Conservation (phyloP, 2,888 invertebrate genomes). For the Lepidocyrtoides sp. region DNA sequence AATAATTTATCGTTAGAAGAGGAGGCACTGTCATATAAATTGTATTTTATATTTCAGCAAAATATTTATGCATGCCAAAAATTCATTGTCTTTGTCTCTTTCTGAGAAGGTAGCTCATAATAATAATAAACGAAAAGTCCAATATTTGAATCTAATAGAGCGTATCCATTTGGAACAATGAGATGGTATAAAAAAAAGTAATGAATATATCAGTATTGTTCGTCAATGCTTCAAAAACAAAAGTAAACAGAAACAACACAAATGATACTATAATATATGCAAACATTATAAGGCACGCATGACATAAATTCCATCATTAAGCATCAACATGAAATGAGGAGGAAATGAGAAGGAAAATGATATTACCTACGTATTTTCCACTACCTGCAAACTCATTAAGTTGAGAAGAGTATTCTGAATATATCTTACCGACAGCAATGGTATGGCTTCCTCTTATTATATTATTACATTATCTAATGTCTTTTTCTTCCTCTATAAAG, state of each 20-base stretch:
- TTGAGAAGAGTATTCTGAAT: background rate
- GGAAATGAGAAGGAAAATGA: constrained; percentile 57
- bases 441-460: background rate
- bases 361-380: constrained; percentile 62
- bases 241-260: no score
- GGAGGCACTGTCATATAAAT: no score
- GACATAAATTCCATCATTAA: constrained; percentile 41
- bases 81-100: no score
- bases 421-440: background rate
- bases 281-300: background rate
- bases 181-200: background rate
- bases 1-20: no score
- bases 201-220: background rate
- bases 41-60: no score
- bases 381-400: constrained; percentile 58
- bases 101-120: no score
- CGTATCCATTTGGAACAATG: constrained; percentile 43
- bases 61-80: no score
- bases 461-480: background rate
- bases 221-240: background rate
- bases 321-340: constrained; percentile 42
- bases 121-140: background rate
- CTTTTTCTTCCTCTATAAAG: background rate
- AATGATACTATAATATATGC: background rate
- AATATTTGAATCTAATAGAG: constrained; percentile 40